phyloP scores from a whole-genome alignment of 2,797 vertebrate genomes.

The Balearica regulorum region DNA sequence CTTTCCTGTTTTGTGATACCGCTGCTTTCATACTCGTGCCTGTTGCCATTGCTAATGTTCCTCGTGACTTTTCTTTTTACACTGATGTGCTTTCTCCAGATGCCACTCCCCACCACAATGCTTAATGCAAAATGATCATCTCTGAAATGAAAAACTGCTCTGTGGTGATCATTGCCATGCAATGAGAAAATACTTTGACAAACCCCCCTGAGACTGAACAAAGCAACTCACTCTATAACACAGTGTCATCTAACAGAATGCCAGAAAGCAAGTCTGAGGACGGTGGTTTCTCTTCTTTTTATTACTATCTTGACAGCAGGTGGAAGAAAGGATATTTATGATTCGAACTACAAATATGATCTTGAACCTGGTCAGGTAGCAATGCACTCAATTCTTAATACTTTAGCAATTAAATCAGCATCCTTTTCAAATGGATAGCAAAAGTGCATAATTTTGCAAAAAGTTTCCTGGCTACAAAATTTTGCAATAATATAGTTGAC shows the following conservation, averaged over 20 bases:
- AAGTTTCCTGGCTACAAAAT: not conserved
- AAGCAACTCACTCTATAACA: not conserved
- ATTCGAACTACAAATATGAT: not conserved
- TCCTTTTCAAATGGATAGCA: not conserved
- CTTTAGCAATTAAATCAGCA: not conserved
- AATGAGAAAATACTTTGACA: not conserved
- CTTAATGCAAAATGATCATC: not conserved
- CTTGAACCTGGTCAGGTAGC: not conserved
- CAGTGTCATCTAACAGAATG: not conserved
- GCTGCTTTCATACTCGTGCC: not conserved
- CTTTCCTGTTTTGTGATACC: not conserved
- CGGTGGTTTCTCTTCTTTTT: not conserved
- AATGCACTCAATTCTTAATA: not conserved
- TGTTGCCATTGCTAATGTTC: not conserved
- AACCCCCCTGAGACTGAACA: not conserved
- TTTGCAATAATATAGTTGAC: not conserved
- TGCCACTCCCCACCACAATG: not conserved
- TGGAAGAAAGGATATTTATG: not conserved
- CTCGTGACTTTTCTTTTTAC: not conserved
- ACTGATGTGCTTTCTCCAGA: not conserved
- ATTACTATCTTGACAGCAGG: not conserved
- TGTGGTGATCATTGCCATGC: not conserved
- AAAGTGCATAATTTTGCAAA: not conserved
- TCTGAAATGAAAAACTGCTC: not conserved
- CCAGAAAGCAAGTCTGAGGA: not conserved